phyloP scores from a whole-genome alignment of 2,888 invertebrate species.

The Bellardia pandia region DNA sequence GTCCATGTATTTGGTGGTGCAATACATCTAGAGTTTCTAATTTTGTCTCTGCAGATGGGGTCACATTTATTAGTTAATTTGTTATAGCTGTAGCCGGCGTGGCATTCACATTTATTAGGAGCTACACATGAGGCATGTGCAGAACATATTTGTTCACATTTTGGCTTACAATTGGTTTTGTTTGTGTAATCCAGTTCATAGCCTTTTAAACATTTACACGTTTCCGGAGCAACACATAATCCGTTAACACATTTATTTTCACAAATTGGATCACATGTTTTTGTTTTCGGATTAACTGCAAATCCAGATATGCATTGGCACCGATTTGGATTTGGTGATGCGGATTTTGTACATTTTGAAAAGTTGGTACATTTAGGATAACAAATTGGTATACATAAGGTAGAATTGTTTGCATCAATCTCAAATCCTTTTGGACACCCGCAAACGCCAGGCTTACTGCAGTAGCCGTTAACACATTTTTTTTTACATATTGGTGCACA shows the following conservation, averaged over 20 bases:
- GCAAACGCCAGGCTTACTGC: constrained; percentile 34
- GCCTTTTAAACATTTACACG: constrained; percentile 37
- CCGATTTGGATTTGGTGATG: background rate
- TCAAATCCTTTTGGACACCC: constrained; percentile 8
- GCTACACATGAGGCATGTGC: constrained; percentile 1
- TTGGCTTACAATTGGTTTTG: constrained; percentile 28
- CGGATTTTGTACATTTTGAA: constrained; percentile 17
- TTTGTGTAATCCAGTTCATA: background rate
- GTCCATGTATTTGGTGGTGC: constrained; percentile 48
- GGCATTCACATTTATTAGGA: constrained; percentile 37
- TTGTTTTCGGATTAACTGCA: background rate
- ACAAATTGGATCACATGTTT: constrained; percentile 21
- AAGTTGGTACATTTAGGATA: constrained; percentile 14
- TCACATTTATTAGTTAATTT: constrained; percentile 35
- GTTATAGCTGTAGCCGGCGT: constrained; percentile 32
- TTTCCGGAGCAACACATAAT: constrained; percentile 11
- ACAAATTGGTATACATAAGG: constrained; percentile 24
- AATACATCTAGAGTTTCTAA: constrained; percentile 46
- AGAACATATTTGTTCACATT: constrained; percentile 25
- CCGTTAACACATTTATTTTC: constrained; percentile 22
- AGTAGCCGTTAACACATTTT: constrained; percentile 51
- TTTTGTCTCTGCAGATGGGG: constrained; percentile 42
- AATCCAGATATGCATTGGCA: constrained; percentile 46
- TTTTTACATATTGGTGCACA: constrained; percentile 39
- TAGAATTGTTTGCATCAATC: constrained; percentile 8